phyloP scores from a whole-genome alignment of 1,140 invertebrate genomes.

The Bilobella aurantiaca region DNA sequence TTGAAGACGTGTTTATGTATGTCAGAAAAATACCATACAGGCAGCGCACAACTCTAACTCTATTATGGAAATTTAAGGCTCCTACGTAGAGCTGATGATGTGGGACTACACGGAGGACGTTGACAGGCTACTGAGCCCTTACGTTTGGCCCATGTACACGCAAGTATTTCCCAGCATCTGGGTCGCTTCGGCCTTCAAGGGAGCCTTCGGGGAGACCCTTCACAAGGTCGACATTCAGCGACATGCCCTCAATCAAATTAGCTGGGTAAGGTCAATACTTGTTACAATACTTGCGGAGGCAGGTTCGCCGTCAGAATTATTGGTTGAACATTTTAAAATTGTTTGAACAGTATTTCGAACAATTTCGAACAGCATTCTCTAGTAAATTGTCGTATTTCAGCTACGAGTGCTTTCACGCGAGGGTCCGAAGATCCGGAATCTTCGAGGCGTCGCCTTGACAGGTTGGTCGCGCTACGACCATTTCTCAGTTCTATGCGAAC shows the following conservation, averaged over 20 bases:
- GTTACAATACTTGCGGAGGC: too few relatives aligned
- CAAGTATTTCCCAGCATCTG: slow-evolving; percentile 49
- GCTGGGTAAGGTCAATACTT: slow-evolving; percentile 25
- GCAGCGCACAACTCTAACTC: too few relatives aligned
- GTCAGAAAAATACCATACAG: too few relatives aligned
- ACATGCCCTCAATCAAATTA: slow-evolving; percentile 40
- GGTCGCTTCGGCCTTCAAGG: slow-evolving; percentile 53
- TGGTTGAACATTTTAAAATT: too few relatives aligned
- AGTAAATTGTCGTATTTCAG: slow-evolving; percentile 15
- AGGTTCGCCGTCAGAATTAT: too few relatives aligned
- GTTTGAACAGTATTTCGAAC: not conserved
- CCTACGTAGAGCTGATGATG: slow-evolving; percentile 20
- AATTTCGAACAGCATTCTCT: not conserved
- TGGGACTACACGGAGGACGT: slow-evolving; percentile 32
- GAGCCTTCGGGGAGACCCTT: slow-evolving; percentile 26
- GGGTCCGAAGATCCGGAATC: slow-evolving; percentile 38
- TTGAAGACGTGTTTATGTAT: too few relatives aligned
- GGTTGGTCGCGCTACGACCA: slow-evolving; percentile 70
- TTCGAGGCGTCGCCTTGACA: slow-evolving; percentile 44
- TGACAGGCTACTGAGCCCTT: slow-evolving; percentile 19
- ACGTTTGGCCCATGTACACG: slow-evolving; percentile 43
- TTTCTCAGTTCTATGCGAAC: slow-evolving; percentile 54
- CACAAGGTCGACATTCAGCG: slow-evolving; percentile 47
- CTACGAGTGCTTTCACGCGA: slow-evolving; percentile 16
- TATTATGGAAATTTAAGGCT: slow-evolving; percentile 10